Percentiles rank a stretch among this genome's conserved stretches.
phyloP scores from a whole-genome alignment of 1,140 invertebrate genomes.

The Zaprionus ghesquierei region DNA sequence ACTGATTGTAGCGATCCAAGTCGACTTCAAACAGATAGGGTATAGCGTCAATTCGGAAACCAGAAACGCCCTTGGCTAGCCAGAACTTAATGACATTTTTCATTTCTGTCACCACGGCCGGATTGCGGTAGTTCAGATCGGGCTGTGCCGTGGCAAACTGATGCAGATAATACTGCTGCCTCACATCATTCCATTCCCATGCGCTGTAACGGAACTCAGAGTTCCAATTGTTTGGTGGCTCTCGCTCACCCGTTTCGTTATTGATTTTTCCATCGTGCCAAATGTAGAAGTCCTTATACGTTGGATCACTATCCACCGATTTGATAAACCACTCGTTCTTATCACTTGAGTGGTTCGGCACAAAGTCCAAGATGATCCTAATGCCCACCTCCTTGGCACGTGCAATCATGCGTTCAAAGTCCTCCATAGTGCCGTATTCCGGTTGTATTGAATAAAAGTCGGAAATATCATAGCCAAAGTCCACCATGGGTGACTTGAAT shows the following conservation, averaged over 20 bases:
- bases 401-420: slow-evolving; percentile 87
- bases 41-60: slow-evolving; percentile 87
- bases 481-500: slow-evolving; percentile 87
- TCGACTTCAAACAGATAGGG: slow-evolving; percentile 85
- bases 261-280: slow-evolving; percentile 85
- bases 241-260: slow-evolving; percentile 65
- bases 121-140: slow-evolving; percentile 88
- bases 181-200: slow-evolving; percentile 84
- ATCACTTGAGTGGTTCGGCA: slow-evolving; percentile 91
- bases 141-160: slow-evolving; percentile 86
- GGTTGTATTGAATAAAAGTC: slow-evolving; percentile 89
- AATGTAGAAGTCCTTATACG: slow-evolving; percentile 89
- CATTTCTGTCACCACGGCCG: slow-evolving; percentile 84
- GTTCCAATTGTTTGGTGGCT: slow-evolving; percentile 85
- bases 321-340: slow-evolving; percentile 89
- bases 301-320: slow-evolving; percentile 83
- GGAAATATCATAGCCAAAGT: slow-evolving; percentile 90
- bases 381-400: slow-evolving; percentile 85
- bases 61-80: slow-evolving; percentile 88
- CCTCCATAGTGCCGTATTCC: slow-evolving; percentile 88
- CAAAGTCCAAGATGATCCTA: slow-evolving; percentile 86
- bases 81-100: slow-evolving; percentile 87
- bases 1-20: slow-evolving; percentile 83
- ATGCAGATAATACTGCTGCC: slow-evolving; percentile 86
- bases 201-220: slow-evolving; percentile 81